Conservation (phyloP, 2,888 invertebrate species). For the Temnothorax rugatulus region DNA sequence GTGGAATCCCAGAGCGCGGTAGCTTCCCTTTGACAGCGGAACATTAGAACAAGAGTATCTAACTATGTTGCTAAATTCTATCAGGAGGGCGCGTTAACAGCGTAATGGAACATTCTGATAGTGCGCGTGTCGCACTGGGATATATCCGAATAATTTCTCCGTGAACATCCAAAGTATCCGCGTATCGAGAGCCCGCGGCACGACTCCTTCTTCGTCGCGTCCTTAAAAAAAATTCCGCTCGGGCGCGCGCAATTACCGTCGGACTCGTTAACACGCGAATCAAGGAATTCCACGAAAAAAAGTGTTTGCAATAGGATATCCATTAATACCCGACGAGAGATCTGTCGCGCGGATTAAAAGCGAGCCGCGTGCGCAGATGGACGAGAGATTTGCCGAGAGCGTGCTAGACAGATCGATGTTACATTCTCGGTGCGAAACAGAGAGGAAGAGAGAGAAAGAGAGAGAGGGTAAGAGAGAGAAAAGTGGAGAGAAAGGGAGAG, state of each 20-base stretch:
- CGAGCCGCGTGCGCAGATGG: conserved; percentile 25
- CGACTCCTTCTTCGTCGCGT: neutral
- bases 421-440: conserved; percentile 60
- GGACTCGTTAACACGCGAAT: conserved; percentile 60
- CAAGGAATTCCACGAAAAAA: conserved; percentile 42
- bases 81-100: conserved; percentile 28
- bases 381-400: conserved; percentile 32
- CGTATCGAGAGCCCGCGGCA: neutral
- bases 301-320: conserved; percentile 2
- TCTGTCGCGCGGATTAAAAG: conserved; percentile 38
- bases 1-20: conserved; percentile 1
- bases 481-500: neutral
- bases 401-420: conserved; percentile 66
- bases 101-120: conserved; percentile 34
- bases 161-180: conserved; percentile 25
- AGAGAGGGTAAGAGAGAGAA: neutral
- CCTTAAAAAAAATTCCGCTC: conserved; percentile 36
- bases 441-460: neutral
- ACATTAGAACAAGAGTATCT: conserved; percentile 23
- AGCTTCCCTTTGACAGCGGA: conserved; percentile 38
- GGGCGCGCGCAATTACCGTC: conserved; percentile 47
- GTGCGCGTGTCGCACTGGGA: neutral
- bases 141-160: conserved; percentile 30
- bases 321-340: conserved; percentile 37
- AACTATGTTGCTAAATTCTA: conserved; percentile 47